Evolutionary conservation across 2,888 invertebrate genomes (phyloP).

Genomic region (Sussaba pulchella): DNA sequence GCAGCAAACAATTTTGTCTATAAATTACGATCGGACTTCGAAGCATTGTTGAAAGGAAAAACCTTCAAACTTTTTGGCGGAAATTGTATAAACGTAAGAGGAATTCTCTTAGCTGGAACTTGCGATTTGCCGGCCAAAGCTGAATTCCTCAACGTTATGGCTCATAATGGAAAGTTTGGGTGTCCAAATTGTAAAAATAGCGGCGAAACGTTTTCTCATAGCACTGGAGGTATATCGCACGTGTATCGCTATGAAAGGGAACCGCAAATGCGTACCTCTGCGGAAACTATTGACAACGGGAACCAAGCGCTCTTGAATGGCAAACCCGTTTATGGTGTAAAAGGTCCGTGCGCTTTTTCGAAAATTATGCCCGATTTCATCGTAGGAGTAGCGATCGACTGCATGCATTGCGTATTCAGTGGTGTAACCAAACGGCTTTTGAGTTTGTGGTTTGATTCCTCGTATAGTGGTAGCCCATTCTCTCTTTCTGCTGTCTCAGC

Average conservation of each 20-base stretch:
- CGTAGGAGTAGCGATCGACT: slow-evolving; percentile 52
- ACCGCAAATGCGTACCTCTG: slow-evolving; percentile 38
- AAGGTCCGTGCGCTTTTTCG: slow-evolving; percentile 56
- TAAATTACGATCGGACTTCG: slow-evolving; percentile 17
- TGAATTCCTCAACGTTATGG: slow-evolving; percentile 54
- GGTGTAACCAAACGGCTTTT: slow-evolving; percentile 54
- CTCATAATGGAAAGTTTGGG: slow-evolving; percentile 55
- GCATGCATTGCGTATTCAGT: slow-evolving; percentile 59
- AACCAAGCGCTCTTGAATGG: slow-evolving; percentile 5
- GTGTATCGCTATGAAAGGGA: slow-evolving; percentile 54
- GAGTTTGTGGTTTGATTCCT: slow-evolving; percentile 50
- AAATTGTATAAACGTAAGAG: slow-evolving; percentile 39
- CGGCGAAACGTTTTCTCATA: slow-evolving; percentile 37
- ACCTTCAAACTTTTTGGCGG: neutral
- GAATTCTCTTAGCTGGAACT: slow-evolving; percentile 52
- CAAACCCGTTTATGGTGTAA: slow-evolving; percentile 50
- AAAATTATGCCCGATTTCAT: slow-evolving; percentile 63
- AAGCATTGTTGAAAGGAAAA: slow-evolving; percentile 26
- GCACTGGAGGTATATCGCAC: slow-evolving; percentile 32
- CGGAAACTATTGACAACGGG: slow-evolving; percentile 37
- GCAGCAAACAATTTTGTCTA: slow-evolving; percentile 7
- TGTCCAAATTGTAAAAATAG: slow-evolving; percentile 51
- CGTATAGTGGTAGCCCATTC: slow-evolving; percentile 31
- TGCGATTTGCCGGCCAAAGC: slow-evolving; percentile 63
- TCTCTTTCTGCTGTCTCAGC: slow-evolving; percentile 42